Conservation (phyloP, 2,888 invertebrate species). For the Cremastobaeus sp. region DNA sequence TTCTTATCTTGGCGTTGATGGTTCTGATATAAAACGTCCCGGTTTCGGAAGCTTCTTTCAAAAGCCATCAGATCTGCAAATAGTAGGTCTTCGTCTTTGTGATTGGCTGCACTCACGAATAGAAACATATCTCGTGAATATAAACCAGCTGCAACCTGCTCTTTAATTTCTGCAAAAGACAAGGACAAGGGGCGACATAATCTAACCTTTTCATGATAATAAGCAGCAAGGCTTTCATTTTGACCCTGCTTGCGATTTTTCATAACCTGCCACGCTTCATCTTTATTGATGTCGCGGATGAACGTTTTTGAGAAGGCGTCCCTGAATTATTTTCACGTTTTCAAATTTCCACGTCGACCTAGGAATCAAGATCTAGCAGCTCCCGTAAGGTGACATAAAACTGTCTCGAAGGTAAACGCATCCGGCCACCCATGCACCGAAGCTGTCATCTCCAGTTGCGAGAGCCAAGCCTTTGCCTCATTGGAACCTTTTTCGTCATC, state of each 20-base stretch:
- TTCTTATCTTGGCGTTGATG: neutral
- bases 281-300: conserved; percentile 11
- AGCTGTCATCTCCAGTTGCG: conserved; percentile 10
- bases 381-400: neutral
- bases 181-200: conserved; percentile 9
- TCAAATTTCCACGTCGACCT: neutral
- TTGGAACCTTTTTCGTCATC: conserved; percentile 7
- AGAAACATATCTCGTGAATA: conserved; percentile 17
- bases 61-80: neutral
- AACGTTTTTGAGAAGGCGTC: conserved; percentile 15
- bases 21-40: too few species aligned
- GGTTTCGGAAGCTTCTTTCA: too few species aligned
- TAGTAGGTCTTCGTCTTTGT: conserved; percentile 8
- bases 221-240: conserved; percentile 6
- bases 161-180: conserved; percentile 9
- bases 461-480: conserved; percentile 17
- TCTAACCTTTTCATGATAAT: conserved; percentile 24
- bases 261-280: conserved; percentile 20
- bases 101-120: neutral
- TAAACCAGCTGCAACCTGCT: conserved; percentile 22
- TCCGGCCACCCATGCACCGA: conserved; percentile 14
- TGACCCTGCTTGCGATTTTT: neutral
- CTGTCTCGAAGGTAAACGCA: neutral
- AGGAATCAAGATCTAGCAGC: conserved; percentile 17
- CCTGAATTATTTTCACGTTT: conserved; percentile 3